Percentiles rank a stretch among this genome's conserved stretches.
Evolutionary conservation across 2,888 invertebrate genomes (phyloP).

Genomic region (Cryptus armator): DNA sequence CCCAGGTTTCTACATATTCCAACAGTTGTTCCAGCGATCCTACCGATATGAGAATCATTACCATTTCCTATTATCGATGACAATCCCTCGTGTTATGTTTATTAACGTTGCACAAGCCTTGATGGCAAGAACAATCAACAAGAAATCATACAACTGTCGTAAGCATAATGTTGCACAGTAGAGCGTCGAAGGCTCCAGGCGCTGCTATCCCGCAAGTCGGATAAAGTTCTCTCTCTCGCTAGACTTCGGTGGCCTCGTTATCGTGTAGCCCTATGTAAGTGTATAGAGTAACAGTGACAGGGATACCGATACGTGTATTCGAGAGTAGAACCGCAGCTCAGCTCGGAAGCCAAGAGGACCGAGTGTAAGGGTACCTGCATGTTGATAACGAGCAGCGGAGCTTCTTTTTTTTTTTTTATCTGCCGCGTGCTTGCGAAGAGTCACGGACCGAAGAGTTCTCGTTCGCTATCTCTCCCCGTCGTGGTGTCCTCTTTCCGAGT

Average conservation of each 20-base stretch:
- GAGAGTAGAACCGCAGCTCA: slow-evolving; percentile 31
- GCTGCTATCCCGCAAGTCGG: background rate
- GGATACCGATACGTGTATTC: slow-evolving; percentile 16
- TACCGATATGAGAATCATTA: background rate
- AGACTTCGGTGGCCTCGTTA: slow-evolving; percentile 11
- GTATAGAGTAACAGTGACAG: slow-evolving; percentile 25
- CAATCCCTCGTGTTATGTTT: background rate
- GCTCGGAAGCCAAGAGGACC: slow-evolving; percentile 56
- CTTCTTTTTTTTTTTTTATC: slow-evolving; percentile 44
- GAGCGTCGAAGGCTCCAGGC: background rate
- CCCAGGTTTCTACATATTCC: background rate
- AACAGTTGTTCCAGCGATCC: background rate
- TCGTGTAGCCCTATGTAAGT: background rate
- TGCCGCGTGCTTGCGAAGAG: slow-evolving; percentile 41
- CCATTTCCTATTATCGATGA: background rate
- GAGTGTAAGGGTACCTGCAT: slow-evolving; percentile 72
- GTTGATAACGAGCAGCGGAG: slow-evolving; percentile 69
- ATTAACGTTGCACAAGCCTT: background rate
- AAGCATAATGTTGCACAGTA: background rate
- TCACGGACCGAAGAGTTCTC: slow-evolving; percentile 43
- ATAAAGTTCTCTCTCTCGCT: background rate
- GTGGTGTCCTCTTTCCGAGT: slow-evolving; percentile 22
- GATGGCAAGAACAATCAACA: background rate
- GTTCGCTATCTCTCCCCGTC: slow-evolving; percentile 48
- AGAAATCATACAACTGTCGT: background rate